These are phyloP conservation scores for Aplochiton taeniatus DNA, from an alignment of 2,797 vertebrate genomes.

Conservation along the genomic window DNA sequence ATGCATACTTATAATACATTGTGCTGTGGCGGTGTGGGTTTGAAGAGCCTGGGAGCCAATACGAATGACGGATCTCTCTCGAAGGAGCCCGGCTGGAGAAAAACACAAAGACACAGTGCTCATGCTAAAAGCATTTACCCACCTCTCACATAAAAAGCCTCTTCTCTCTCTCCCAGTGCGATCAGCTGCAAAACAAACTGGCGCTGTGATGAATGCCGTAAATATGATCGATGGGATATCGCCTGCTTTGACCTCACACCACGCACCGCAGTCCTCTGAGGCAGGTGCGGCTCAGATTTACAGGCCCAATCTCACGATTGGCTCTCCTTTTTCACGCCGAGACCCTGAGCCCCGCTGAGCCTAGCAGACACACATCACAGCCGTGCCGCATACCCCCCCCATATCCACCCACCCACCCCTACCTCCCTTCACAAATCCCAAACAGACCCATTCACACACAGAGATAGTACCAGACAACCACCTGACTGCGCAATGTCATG, in stretches of 20 bases:
- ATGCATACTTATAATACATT: conserved; percentile 42
- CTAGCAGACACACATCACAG: not conserved
- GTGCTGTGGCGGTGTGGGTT: conserved; percentile 49
- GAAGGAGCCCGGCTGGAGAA: conserved; percentile 40
- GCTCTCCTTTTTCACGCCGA: conserved; percentile 32
- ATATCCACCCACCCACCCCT: not conserved
- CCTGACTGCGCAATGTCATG: conserved; percentile 52
- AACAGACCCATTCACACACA: conserved; percentile 5
- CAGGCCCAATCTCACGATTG: conserved; percentile 45
- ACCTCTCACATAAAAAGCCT: conserved; percentile 51
- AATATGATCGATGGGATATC: conserved; percentile 76
- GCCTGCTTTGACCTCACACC: conserved; percentile 74
- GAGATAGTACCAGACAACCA: conserved; percentile 33
- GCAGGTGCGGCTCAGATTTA: conserved; percentile 80
- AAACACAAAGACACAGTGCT: conserved; percentile 48
- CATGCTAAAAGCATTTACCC: conserved; percentile 57
- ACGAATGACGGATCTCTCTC: conserved; percentile 56
- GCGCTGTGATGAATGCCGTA: conserved; percentile 71
- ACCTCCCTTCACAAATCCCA: not conserved
- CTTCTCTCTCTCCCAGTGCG: conserved; percentile 34
- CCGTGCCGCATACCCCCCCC: too few relatives aligned
- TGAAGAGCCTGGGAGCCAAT: conserved; percentile 30
- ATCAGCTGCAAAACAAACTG: conserved; percentile 80
- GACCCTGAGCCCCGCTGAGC: conserved; percentile 42
- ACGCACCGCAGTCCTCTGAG: conserved; percentile 56